These are phyloP conservation scores for Chrysolina haemoptera DNA, from an alignment of 2,888 invertebrate genomes.

Conservation along the genomic window DNA sequence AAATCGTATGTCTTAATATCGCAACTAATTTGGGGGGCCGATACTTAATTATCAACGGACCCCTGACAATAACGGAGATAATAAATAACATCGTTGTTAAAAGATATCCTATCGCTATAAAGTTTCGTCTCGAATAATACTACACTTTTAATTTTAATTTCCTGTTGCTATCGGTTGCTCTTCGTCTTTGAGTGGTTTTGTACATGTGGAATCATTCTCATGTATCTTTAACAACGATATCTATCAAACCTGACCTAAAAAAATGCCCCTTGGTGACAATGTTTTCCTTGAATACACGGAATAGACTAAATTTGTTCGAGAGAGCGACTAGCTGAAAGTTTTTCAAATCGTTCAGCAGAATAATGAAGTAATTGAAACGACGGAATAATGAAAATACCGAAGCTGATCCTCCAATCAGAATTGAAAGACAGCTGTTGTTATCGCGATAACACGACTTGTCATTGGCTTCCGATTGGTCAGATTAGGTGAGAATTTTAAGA, in stretches of 20 bases:
- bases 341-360: background rate
- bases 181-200: slow-evolving; percentile 30
- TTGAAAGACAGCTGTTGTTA: no score
- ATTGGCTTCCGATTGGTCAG: no score
- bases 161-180: slow-evolving; percentile 32
- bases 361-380: no score
- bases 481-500: no score
- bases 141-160: slow-evolving; percentile 39
- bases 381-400: no score
- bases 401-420: no score
- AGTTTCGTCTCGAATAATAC: slow-evolving; percentile 31
- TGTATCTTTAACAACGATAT: slow-evolving; percentile 33
- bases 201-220: slow-evolving; percentile 36
- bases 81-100: slow-evolving; percentile 38
- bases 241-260: slow-evolving; percentile 25
- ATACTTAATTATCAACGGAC: slow-evolving; percentile 36
- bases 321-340: background rate
- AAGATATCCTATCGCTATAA: slow-evolving; percentile 35
- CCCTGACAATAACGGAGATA: slow-evolving; percentile 39
- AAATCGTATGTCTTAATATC: slow-evolving; percentile 41
- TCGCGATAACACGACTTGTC: no score
- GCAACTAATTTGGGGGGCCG: slow-evolving; percentile 30
- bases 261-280: slow-evolving; percentile 31
- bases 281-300: background rate
- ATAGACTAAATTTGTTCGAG: background rate